These are phyloP conservation scores for Hypomecis atomaria DNA, from an alignment of 2,888 invertebrate species.

Conservation along the genomic window DNA sequence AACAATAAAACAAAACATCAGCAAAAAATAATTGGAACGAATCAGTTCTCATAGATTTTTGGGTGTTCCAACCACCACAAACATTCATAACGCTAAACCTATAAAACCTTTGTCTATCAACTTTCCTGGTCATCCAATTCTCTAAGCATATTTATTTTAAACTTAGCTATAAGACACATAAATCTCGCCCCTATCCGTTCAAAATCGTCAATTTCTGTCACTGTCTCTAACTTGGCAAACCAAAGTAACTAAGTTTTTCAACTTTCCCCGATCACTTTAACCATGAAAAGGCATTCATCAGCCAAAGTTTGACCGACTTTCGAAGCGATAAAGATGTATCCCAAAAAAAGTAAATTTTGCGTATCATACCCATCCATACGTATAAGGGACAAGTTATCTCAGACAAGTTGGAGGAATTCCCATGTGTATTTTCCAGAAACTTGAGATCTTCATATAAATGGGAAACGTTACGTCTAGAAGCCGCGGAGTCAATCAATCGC, in stretches of 20 bases:
- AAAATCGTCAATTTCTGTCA: slow-evolving; percentile 10
- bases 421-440: slow-evolving; percentile 52
- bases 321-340: slow-evolving; percentile 34
- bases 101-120: too few relatives aligned
- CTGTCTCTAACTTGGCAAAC: slow-evolving; percentile 7
- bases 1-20: too few relatives aligned
- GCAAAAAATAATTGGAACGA: too few relatives aligned
- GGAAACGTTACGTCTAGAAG: slow-evolving; percentile 67
- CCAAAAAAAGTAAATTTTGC: slow-evolving; percentile 41
- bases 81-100: too few relatives aligned
- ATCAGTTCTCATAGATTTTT: too few relatives aligned
- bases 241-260: slow-evolving; percentile 21
- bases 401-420: slow-evolving; percentile 47
- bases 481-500: slow-evolving; percentile 72
- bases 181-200: background rate
- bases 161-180: background rate
- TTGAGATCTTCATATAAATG: slow-evolving; percentile 75
- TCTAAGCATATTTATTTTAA: too few relatives aligned
- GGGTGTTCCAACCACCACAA: too few relatives aligned
- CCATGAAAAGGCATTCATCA: slow-evolving; percentile 33
- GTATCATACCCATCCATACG: slow-evolving; percentile 38
- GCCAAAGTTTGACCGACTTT: slow-evolving; percentile 29
- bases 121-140: too few relatives aligned
- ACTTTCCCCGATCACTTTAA: slow-evolving; percentile 24
- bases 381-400: slow-evolving; percentile 39